phyloP scores from a whole-genome alignment of 2,113 vertebrate species.

The Tragelaphus strepsiceros region DNA sequence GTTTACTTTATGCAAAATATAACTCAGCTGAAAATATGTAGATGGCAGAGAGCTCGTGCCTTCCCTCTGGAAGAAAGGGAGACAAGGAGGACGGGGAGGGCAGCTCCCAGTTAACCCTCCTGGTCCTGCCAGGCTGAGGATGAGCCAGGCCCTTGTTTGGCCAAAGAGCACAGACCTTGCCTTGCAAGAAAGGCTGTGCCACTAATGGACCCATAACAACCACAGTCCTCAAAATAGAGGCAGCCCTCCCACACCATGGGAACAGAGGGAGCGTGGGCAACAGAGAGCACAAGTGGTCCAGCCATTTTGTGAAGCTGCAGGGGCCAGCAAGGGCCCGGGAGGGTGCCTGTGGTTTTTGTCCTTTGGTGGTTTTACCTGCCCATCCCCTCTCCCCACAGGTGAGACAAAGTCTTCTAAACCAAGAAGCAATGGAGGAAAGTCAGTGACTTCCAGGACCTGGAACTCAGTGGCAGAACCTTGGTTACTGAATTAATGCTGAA shows the following conservation, averaged over 20 bases:
- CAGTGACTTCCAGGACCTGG: neutral
- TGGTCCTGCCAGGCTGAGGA: neutral
- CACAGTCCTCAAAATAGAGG: neutral
- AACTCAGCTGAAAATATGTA: constrained; percentile 83
- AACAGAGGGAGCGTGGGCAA: neutral
- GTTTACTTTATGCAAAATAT: constrained; percentile 86
- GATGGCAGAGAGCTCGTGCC: constrained; percentile 78
- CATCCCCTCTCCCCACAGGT: neutral
- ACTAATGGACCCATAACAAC: neutral
- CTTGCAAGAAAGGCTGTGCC: neutral
- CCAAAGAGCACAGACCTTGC: neutral
- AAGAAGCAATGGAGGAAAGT: neutral
- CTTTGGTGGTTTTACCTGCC: neutral
- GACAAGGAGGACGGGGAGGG: constrained; percentile 62
- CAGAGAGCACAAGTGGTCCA: neutral
- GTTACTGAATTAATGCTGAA: neutral
- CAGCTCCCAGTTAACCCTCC: constrained; percentile 44
- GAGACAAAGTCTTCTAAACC: neutral
- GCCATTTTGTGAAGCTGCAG: neutral
- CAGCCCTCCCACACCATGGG: neutral
- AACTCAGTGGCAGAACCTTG: neutral
- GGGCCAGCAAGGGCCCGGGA: neutral
- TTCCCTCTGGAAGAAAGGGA: constrained; percentile 70
- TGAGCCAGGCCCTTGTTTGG: neutral
- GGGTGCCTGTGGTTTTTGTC: neutral